Base-by-base conservation (phyloP, 2,888 invertebrate genomes). In the Dryobotodes eremita region DNA sequence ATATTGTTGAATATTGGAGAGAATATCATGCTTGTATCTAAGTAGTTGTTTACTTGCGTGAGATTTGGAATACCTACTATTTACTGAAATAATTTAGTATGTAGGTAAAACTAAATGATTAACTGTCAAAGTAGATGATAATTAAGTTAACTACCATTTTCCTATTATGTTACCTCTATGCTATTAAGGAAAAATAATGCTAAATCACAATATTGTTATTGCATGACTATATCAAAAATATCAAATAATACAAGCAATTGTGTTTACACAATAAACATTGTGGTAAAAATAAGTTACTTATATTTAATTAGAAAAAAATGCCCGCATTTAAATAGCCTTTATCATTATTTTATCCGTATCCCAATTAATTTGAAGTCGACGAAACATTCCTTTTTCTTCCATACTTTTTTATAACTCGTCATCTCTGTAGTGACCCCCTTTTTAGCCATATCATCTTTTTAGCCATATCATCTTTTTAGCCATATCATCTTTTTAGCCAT, bases 101-200 rank as follows among this genome's bases (percentile, higher is more conserved):
- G 5, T 11, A 36, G n/a, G 17, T 36, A 50, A 76, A 75, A 64
- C 46, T 42, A 13, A 53, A 68, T 36, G 13, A 53, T 73, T 20
- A 53, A 23, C 13, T 66, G 53, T 36, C 48, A 64, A 36, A 36
- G 23, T 50, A n/a, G 20, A 42, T 10, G 2, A 17, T 48, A 31
- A 31, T 68, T 69, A 17, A n/a, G 13, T 17, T 55, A 26, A 0
- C 26, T 46, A 31, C 31, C 1, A 71, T 71, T 48, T 48, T 31
- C n/a, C n/a, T n/a, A 36, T 20, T 23, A 48, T 20, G 11, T n/a
- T 36, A 50, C 3, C 13, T 31, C 1, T 10, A 13, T 42, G 17
- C 6, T 62, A 26, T 55, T 23, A 36, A 62, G 61, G 36, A 62
- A 62, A 78, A 78, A 53, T 48, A 17, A 46, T 78, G 31, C 7